These are phyloP conservation scores for Meandrina meandrites DNA, from an alignment of 92 coral and sea anemone genomes.

Conservation along the genomic window DNA sequence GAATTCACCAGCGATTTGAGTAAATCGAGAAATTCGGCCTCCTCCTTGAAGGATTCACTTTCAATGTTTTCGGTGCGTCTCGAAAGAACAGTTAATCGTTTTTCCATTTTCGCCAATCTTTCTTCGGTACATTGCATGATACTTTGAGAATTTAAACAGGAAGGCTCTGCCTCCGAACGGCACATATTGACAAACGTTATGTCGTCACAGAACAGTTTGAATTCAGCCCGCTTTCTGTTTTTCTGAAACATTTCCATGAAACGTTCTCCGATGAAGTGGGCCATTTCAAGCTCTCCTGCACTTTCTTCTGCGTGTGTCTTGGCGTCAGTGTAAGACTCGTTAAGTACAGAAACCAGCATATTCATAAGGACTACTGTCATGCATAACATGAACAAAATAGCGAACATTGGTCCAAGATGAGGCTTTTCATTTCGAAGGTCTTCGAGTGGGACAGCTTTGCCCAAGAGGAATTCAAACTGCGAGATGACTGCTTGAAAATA, in stretches of 20 bases:
- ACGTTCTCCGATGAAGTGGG: constrained; percentile 25
- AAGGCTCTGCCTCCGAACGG: constrained; percentile 14
- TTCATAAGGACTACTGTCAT: constrained; percentile 35
- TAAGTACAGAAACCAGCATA: constrained; percentile 31
- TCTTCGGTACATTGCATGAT: neutral
- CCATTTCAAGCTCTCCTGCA: constrained; percentile 37
- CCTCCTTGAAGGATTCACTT: neutral
- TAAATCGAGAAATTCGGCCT: neutral
- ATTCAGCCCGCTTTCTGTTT: neutral
- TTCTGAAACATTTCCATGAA: neutral
- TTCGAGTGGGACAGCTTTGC: constrained; percentile 50
- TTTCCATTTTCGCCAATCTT: constrained; percentile 1
- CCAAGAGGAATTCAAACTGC: constrained; percentile 52
- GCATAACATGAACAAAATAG: constrained; percentile 9
- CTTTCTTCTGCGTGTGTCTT: constrained; percentile 16
- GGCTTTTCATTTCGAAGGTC: constrained; percentile 27
- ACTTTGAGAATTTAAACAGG: constrained; percentile 2
- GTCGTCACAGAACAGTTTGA: constrained; percentile 4
- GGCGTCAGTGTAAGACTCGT: constrained; percentile 39
- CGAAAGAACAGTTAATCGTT: neutral
- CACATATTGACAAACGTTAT: neutral
- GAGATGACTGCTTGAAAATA: constrained; percentile 32
- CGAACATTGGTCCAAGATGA: constrained; percentile 24
- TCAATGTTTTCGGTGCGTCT: neutral
- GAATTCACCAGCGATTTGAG: neutral